Evolutionary conservation across 1,140 invertebrate species (phyloP).

Genomic region (Panagrolaimus sp.): DNA sequence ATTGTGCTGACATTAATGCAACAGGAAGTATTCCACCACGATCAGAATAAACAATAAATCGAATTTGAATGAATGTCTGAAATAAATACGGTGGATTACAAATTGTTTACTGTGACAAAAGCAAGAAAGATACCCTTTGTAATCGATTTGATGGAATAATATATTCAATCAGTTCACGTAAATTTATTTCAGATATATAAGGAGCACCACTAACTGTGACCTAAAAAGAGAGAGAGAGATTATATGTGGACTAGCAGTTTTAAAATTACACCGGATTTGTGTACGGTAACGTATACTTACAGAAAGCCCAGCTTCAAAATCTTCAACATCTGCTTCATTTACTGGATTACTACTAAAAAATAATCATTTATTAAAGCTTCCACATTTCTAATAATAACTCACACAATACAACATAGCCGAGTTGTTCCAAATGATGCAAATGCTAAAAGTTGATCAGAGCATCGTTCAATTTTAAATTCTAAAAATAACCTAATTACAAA

Average conservation of each 20-base stretch:
- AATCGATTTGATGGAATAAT: constrained; percentile 1
- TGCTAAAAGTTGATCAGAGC: neutral
- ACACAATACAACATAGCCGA: neutral
- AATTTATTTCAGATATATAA: neutral
- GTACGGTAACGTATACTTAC: neutral
- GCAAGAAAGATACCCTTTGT: neutral
- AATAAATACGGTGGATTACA: no score
- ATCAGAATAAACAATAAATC: neutral
- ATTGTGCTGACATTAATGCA: neutral
- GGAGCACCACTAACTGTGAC: neutral
- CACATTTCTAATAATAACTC: neutral
- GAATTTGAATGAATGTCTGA: neutral
- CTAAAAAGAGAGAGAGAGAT: neutral
- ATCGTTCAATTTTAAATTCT: constrained; percentile 4
- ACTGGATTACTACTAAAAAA: constrained; percentile 1
- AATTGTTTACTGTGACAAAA: no score
- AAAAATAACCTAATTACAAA: neutral
- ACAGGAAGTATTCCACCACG: neutral
- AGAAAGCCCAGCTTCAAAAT: constrained; percentile 2
- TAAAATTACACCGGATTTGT: no score
- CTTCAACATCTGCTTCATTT: neutral
- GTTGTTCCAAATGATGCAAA: neutral
- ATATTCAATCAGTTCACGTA: neutral
- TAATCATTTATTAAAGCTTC: neutral
- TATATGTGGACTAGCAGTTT: neutral